Percentiles rank a stretch among this genome's conserved stretches.
Conservation (phyloP, 2,113 vertebrate genomes). For the Phylloscopus trochiloides region DNA sequence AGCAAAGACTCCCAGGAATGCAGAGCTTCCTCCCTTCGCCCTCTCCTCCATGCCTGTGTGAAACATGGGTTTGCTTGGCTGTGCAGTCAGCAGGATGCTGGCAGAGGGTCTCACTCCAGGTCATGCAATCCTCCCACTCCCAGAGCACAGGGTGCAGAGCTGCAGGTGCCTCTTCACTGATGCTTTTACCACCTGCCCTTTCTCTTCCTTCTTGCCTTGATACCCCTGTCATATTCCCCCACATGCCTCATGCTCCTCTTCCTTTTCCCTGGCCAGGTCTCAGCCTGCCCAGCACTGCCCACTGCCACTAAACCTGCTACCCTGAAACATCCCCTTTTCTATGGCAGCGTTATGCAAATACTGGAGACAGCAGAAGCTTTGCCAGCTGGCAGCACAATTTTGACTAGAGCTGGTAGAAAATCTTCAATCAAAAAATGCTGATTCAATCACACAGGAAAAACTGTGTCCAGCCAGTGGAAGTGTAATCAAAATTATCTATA, state of each 20-base stretch:
- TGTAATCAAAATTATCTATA: conserved; percentile 41
- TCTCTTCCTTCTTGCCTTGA: neutral
- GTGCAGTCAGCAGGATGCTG: neutral
- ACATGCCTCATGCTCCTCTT: neutral
- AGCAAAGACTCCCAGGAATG: neutral
- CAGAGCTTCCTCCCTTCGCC: accelerated
- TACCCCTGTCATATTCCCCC: neutral
- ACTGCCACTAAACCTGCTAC: neutral
- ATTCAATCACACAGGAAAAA: neutral
- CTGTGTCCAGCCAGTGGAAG: neutral
- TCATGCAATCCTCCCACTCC: neutral
- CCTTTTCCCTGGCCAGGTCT: neutral
- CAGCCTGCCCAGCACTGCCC: neutral
- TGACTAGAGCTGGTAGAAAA: neutral
- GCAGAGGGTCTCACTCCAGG: neutral
- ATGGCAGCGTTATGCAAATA: neutral
- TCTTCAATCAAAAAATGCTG: conserved; percentile 24
- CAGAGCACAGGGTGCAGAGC: neutral
- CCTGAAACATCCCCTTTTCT: neutral
- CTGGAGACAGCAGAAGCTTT: neutral
- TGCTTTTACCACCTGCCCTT: neutral
- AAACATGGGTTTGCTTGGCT: neutral
- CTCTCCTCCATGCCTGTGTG: neutral
- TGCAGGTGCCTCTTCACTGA: neutral
- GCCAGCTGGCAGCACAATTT: neutral